Conservation (phyloP, 1,140 invertebrate species). For the Maconellicoccus hirsutus region DNA sequence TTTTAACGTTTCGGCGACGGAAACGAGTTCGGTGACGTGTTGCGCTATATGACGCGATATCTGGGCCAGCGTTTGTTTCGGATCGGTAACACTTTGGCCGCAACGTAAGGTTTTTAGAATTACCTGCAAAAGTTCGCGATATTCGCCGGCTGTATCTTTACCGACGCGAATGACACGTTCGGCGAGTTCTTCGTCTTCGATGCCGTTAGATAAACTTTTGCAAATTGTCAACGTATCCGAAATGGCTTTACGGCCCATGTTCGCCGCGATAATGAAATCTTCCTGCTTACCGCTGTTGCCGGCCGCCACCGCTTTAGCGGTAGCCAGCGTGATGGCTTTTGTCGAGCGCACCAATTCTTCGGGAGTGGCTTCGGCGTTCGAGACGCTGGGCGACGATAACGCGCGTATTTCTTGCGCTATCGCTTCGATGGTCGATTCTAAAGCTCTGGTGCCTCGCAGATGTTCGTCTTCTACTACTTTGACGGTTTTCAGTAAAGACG, state of each 20-base stretch:
- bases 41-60: slow-evolving; percentile 78
- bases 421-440: slow-evolving; percentile 95
- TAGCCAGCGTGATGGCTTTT: slow-evolving; percentile 85
- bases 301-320: slow-evolving; percentile 86
- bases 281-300: slow-evolving; percentile 89
- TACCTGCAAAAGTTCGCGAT: slow-evolving; percentile 70
- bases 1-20: slow-evolving; percentile 80
- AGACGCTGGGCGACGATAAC: slow-evolving; percentile 57
- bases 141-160: slow-evolving; percentile 70
- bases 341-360: slow-evolving; percentile 89
- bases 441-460: slow-evolving; percentile 84
- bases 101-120: slow-evolving; percentile 56
- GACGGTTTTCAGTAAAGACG: slow-evolving; percentile 93
- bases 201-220: slow-evolving; percentile 68
- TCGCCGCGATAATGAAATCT: slow-evolving; percentile 91
- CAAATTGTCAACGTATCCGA: slow-evolving; percentile 83
- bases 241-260: slow-evolving; percentile 88
- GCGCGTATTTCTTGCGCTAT: slow-evolving; percentile 92
- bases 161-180: slow-evolving; percentile 70
- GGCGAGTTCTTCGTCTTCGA: slow-evolving; percentile 66
- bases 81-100: slow-evolving; percentile 28
- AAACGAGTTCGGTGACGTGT: slow-evolving; percentile 81
- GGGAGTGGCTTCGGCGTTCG: slow-evolving; percentile 56
- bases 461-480: slow-evolving; percentile 99
- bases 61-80: slow-evolving; percentile 50